Evolutionary conservation across 2,797 vertebrate genomes (phyloP).

Genomic region (Clarias fuscus): DNA sequence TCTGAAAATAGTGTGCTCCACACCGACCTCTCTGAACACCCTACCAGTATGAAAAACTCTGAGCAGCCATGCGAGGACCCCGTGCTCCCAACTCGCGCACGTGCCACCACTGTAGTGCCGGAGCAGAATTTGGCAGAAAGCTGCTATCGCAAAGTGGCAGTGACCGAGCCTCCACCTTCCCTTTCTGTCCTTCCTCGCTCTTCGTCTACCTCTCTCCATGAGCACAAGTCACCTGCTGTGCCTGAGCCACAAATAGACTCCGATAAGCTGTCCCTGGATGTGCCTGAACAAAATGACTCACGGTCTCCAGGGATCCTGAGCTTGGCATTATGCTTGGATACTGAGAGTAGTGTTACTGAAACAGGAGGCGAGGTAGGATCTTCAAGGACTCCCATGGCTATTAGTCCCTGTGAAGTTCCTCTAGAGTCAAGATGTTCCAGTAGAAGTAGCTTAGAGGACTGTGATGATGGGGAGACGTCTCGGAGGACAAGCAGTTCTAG

Average conservation of each 20-base stretch:
- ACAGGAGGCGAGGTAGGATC: constrained; percentile 37
- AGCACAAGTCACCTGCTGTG: constrained; percentile 37
- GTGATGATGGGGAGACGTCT: constrained; percentile 30
- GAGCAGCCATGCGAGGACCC: constrained; percentile 54
- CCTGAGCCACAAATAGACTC: constrained; percentile 52
- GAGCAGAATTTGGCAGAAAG: constrained; percentile 74
- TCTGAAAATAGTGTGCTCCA: constrained; percentile 85
- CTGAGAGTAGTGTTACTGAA: constrained; percentile 44
- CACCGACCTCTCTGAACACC: constrained; percentile 12
- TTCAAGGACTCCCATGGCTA: constrained; percentile 67
- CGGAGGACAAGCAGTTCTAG: constrained; percentile 63
- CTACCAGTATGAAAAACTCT: constrained; percentile 44
- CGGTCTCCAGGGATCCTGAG: constrained; percentile 65
- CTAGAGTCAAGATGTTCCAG: constrained; percentile 8
- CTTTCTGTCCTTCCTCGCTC: constrained; percentile 64
- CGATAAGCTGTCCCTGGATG: constrained; percentile 48
- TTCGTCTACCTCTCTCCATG: constrained; percentile 47
- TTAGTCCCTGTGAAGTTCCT: constrained; percentile 59
- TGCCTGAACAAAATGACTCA: constrained; percentile 59
- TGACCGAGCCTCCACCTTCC: constrained; percentile 61
- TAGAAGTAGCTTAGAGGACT: constrained; percentile 67
- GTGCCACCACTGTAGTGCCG: constrained; percentile 82
- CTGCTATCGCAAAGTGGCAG: constrained; percentile 53
- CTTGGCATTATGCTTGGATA: constrained; percentile 55
- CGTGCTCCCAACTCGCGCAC: constrained; percentile 71